These are phyloP conservation scores for Dusona sp. DNA, from an alignment of 2,888 invertebrate species.

Conservation along the genomic window DNA sequence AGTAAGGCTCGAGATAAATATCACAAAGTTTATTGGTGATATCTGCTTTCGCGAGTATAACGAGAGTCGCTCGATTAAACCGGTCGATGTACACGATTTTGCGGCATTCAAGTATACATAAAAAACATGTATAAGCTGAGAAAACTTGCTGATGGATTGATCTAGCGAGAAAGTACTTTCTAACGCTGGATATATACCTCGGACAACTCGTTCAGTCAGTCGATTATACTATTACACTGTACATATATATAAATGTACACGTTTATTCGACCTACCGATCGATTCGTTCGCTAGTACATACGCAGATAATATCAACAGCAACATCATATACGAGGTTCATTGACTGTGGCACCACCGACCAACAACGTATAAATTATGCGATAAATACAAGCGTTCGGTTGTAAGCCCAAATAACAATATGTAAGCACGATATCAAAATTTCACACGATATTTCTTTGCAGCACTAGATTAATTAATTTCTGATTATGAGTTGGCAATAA, in stretches of 20 bases:
- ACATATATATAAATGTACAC: neutral
- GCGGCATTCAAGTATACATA: neutral
- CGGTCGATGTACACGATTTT: constrained; percentile 24
- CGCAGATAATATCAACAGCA: neutral
- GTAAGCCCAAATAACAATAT: neutral
- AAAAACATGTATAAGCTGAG: constrained; percentile 3
- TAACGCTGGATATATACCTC: constrained; percentile 30
- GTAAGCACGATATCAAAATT: neutral
- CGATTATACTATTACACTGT: no score
- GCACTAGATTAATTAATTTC: neutral
- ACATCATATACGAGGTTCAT: neutral
- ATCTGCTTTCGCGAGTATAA: constrained; percentile 44
- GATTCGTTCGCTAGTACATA: neutral
- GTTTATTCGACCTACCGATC: constrained; percentile 40
- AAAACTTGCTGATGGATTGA: constrained; percentile 49
- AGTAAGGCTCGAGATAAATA: constrained; percentile 26
- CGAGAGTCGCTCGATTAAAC: constrained; percentile 52
- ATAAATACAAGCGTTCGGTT: constrained; percentile 4
- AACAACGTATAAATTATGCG: constrained; percentile 11
- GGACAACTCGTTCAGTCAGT: constrained; percentile 30
- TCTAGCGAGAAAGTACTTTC: constrained; percentile 62
- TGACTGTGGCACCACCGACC: constrained; percentile 21
- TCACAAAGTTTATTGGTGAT: constrained; percentile 20
- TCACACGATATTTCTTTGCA: neutral
- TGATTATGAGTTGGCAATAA: neutral